phyloP scores from a whole-genome alignment of 1,140 invertebrate species.

The Orius insidiosus region DNA sequence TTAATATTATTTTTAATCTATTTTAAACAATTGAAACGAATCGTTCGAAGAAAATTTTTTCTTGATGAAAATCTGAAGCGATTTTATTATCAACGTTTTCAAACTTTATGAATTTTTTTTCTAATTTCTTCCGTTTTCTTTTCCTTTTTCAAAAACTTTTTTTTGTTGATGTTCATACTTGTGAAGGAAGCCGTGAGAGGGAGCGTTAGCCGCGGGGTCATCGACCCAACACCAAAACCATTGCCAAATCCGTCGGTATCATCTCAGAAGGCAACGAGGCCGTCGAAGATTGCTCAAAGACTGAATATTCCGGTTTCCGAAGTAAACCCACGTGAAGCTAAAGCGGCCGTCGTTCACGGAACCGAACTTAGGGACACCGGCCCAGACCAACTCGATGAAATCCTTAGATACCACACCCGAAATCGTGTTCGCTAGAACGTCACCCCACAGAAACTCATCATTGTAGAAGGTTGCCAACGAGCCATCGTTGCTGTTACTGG shows the following conservation, averaged over 20 bases:
- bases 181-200: too few relatives aligned
- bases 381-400: constrained; percentile 81
- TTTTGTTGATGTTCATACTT: too few relatives aligned
- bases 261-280: constrained; percentile 68
- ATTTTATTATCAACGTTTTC: too few relatives aligned
- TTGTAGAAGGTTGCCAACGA: constrained; percentile 95
- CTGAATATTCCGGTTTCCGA: constrained; percentile 84
- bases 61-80: too few relatives aligned
- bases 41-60: too few relatives aligned
- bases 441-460: constrained; percentile 99
- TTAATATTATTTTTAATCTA: too few relatives aligned
- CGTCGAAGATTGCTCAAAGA: constrained; percentile 33
- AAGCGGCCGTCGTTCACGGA: constrained; percentile 93
- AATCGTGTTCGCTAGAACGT: constrained; percentile 98
- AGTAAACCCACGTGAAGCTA: constrained; percentile 87
- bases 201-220: constrained; percentile 54
- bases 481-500: constrained; percentile 98
- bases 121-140: too few relatives aligned
- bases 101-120: too few relatives aligned
- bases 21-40: too few relatives aligned
- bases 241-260: constrained; percentile 97
- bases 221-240: constrained; percentile 99
- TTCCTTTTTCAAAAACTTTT: too few relatives aligned
- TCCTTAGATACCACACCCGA: constrained; percentile 88
- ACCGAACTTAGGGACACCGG: constrained; percentile 82